Evolutionary conservation across 2,113 vertebrate genomes (phyloP).

Genomic region (Proteles cristata): DNA sequence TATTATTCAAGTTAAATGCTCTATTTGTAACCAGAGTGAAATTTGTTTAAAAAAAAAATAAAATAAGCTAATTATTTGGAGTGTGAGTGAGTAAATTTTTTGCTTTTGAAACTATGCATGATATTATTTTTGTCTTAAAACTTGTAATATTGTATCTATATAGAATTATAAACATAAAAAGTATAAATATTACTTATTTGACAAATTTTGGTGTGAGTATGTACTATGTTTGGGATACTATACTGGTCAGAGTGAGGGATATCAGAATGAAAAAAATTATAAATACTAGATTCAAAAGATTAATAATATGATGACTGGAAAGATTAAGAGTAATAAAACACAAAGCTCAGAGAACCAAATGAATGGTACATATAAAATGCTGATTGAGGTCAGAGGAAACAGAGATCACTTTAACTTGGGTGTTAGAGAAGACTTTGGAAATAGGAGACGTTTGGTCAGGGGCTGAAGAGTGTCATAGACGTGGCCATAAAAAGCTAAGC

Average conservation of each 20-base stretch:
- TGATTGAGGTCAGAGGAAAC: background rate
- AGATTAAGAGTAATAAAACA: slow-evolving; percentile 27
- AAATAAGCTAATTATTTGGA: slow-evolving; percentile 31
- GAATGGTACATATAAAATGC: background rate
- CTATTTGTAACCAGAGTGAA: background rate
- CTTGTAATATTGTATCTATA: background rate
- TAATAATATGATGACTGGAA: background rate
- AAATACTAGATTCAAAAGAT: background rate
- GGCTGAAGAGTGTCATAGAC: background rate
- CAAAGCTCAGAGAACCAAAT: background rate
- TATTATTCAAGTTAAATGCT: slow-evolving; percentile 12
- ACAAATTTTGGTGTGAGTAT: slow-evolving; percentile 25
- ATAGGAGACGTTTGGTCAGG: background rate
- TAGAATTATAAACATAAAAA: slow-evolving; percentile 33
- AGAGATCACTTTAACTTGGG: background rate
- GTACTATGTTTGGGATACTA: background rate
- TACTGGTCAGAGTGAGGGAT: slow-evolving; percentile 6
- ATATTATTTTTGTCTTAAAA: slow-evolving; percentile 7
- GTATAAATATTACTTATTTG: background rate
- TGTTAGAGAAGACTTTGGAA: background rate
- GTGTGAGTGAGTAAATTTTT: background rate
- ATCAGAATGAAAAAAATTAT: background rate
- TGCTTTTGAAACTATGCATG: background rate
- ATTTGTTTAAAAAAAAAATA: slow-evolving; percentile 32
- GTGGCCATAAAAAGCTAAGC: background rate